A percentile compares a stretch with the other conserved stretches of the same genome.
phyloP scores from a whole-genome alignment of 2,888 invertebrate species.

The Andricus quercusramuli region DNA sequence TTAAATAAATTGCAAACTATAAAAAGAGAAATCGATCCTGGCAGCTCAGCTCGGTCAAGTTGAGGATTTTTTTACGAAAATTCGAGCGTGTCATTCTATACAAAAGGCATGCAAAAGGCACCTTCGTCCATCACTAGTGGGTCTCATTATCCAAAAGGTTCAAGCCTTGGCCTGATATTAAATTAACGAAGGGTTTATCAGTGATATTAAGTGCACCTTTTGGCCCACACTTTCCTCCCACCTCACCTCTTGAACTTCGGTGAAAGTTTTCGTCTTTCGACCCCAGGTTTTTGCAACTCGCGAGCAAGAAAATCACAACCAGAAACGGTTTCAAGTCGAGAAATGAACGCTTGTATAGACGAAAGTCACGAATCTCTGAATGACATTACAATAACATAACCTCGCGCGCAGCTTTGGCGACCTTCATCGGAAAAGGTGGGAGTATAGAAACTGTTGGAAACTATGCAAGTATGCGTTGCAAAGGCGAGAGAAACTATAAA shows the following conservation, averaged over 20 bases:
- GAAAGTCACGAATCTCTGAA: slow-evolving; percentile 25
- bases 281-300: neutral
- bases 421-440: slow-evolving; percentile 23
- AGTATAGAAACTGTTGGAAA: neutral
- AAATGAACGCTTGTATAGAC: slow-evolving; percentile 11
- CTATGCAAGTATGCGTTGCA: neutral
- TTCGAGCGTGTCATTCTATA: neutral
- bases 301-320: neutral
- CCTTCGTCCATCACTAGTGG: neutral
- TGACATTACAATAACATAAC: slow-evolving; percentile 40
- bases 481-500: neutral
- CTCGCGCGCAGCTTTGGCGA: slow-evolving; percentile 31
- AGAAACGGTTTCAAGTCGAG: neutral
- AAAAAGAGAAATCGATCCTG: slow-evolving; percentile 29
- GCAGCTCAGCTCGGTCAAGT: neutral
- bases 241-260: neutral
- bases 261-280: neutral
- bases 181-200: slow-evolving; percentile 17
- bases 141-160: slow-evolving; percentile 6
- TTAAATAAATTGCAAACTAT: slow-evolving; percentile 30
- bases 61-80: neutral
- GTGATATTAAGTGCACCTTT: slow-evolving; percentile 25
- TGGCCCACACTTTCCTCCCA: neutral
- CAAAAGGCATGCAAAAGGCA: neutral
- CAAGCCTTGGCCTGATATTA: slow-evolving; percentile 21